Evolutionary conservation across 1,140 invertebrate species (phyloP), one percentile per base, ranked within the genome.

Genomic region (Ceratitis capitata): DNA sequence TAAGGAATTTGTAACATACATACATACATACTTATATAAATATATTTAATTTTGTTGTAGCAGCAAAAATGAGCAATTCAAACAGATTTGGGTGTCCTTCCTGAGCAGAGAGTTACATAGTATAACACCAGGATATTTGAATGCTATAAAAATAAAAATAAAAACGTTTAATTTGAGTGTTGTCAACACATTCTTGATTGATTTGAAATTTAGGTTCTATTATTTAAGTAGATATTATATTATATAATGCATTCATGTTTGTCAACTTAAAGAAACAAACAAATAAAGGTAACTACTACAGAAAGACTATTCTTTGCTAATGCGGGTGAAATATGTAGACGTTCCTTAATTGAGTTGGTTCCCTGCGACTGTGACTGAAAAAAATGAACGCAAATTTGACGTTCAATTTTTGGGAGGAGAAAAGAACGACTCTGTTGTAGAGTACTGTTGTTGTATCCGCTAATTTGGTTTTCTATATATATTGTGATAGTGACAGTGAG

Each of bases 161-260:
- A 19, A 3, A 19, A 56, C 83, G 9, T 83, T 83, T 29, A 58
- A 51, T n/a, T 58, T 84, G 83, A 56, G 47, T 35, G 47, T 42
- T 42, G 39, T 84, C 82, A 35, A 56, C 47, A 84, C 58, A 58
- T 84, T 35, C 23, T 84, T 53, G 83, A 19, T 84, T 53, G 83
- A 53, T 84, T 56, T 84, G 32, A 56, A 83, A 9, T 58, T 84
- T 53, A 84, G 83, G 83, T 58, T 84, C 83, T 56, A 84, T 84
- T 84, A 83, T 51, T 84, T 84, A 84, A 53, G 69, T 78, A 78
- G 69, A 78, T 74, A 23, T 23, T 32, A 61, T 61, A 78, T 78
- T 78, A 78, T 78, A 45, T 78, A 45, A 78, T 78, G 69, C 69
- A 78, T 78, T 78, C 69, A 78, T 42, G 69, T 78, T 78, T 78